Percentiles rank a stretch among this genome's conserved stretches.
phyloP scores from a whole-genome alignment of 35 echinoderm and acorn worm genomes.

The Ophiothrix spiculata region DNA sequence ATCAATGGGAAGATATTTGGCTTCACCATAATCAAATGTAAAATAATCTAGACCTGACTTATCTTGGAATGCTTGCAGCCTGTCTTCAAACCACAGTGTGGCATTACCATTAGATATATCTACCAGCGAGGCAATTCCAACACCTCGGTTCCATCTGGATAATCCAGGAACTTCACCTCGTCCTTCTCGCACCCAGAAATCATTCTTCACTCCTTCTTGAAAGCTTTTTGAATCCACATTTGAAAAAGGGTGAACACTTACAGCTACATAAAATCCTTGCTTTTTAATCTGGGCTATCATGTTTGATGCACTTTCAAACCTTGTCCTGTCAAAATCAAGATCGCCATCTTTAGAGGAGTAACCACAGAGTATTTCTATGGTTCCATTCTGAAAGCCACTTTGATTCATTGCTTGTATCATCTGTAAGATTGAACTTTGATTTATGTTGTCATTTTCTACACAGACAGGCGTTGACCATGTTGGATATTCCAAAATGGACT shows the following conservation, averaged over 20 bases:
- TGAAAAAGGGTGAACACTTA: slow-evolving; percentile 50
- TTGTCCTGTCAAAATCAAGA: slow-evolving; percentile 51
- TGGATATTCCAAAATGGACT: slow-evolving; percentile 10
- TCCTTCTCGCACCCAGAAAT: slow-evolving; percentile 62
- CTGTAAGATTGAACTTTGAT: slow-evolving; percentile 8
- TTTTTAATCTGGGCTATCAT: slow-evolving; percentile 36
- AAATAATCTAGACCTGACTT: slow-evolving; percentile 47
- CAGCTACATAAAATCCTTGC: slow-evolving; percentile 45
- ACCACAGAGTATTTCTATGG: slow-evolving; percentile 60
- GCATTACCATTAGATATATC: slow-evolving; percentile 67
- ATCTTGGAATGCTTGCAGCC: slow-evolving; percentile 40
- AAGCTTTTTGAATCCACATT: slow-evolving; percentile 65
- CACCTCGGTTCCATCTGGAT: slow-evolving; percentile 58
- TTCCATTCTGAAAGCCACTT: slow-evolving; percentile 7
- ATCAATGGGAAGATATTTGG: slow-evolving; percentile 74
- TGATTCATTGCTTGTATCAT: slow-evolving; percentile 18
- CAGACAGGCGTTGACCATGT: slow-evolving; percentile 33
- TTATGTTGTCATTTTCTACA: background rate
- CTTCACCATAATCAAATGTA: slow-evolving; percentile 89
- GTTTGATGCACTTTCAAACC: slow-evolving; percentile 45
- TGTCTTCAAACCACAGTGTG: slow-evolving; percentile 45
- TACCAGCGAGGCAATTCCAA: slow-evolving; percentile 64
- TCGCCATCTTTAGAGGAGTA: slow-evolving; percentile 64
- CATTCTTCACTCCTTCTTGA: slow-evolving; percentile 31
- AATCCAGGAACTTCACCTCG: slow-evolving; percentile 74